These are phyloP conservation scores for Smittia sp. DNA, from an alignment of 2,888 invertebrate species.

Conservation along the genomic window DNA sequence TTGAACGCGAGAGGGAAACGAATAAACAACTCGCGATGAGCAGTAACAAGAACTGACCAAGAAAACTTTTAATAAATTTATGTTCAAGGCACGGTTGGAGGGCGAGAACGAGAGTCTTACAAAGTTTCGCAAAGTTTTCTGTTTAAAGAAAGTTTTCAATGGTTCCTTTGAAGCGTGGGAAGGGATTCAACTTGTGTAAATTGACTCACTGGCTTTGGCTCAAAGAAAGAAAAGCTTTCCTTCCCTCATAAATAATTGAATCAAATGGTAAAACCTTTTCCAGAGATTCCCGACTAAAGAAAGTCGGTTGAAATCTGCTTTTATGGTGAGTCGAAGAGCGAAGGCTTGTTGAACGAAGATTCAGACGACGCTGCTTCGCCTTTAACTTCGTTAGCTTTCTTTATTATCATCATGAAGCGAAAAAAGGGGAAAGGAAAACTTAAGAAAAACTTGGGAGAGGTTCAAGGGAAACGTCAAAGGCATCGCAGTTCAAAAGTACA, in stretches of 20 bases:
- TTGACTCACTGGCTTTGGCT: neutral
- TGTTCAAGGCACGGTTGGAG: neutral
- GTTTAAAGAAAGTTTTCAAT: neutral
- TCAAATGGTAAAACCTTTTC: slow-evolving; percentile 26
- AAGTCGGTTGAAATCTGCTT: neutral
- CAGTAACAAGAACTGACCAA: slow-evolving; percentile 28
- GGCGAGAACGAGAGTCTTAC: neutral
- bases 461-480: no score
- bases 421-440: neutral
- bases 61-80: slow-evolving; percentile 38
- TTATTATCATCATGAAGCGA: neutral
- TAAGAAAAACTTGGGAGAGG: no score
- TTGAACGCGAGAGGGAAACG: neutral
- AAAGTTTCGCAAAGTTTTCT: neutral
- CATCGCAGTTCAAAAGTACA: no score
- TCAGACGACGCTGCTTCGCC: no score
- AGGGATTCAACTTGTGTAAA: neutral
- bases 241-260: slow-evolving; percentile 38
- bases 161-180: slow-evolving; percentile 6
- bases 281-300: neutral
- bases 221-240: neutral
- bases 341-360: no score
- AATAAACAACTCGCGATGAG: slow-evolving; percentile 13
- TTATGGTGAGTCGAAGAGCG: no score
- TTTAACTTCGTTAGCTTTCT: no score